phyloP scores from a whole-genome alignment of 2,113 vertebrate species.

The Grallaria varia region DNA sequence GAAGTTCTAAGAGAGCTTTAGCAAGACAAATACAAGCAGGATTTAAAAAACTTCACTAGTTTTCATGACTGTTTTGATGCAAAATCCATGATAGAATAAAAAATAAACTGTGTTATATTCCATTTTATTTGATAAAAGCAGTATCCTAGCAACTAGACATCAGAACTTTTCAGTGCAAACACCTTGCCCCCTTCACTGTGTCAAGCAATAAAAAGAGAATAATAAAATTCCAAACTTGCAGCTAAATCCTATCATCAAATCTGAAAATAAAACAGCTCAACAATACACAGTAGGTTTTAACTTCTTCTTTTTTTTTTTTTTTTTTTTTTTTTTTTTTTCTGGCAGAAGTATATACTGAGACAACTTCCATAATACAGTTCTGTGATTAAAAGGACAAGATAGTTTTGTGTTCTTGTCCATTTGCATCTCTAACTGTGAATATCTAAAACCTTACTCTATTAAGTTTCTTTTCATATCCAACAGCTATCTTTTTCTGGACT shows the following conservation, averaged over 20 bases:
- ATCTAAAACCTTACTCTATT: not conserved
- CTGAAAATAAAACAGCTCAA: not conserved
- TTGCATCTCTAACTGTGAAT: not conserved
- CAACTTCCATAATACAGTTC: not conserved
- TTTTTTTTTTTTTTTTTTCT: not conserved
- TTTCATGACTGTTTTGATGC: not conserved
- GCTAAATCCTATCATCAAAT: not conserved
- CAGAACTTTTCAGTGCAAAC: not conserved
- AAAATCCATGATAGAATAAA: not conserved
- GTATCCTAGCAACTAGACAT: conserved; percentile 32
- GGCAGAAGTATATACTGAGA: not conserved
- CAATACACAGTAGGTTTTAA: not conserved
- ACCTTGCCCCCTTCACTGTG: not conserved
- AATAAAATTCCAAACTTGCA: conserved; percentile 2
- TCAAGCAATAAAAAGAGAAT: conserved; percentile 11
- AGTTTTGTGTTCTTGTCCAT: not conserved
- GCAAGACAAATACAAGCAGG: not conserved
- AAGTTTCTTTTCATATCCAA: not conserved
- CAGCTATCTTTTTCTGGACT: not conserved
- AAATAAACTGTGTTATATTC: not conserved
- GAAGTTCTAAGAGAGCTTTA: not conserved
- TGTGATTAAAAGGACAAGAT: not conserved
- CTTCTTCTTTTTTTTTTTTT: not conserved
- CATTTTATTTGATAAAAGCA: not conserved
- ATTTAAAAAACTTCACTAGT: not conserved